Conservation (phyloP, 2,888 invertebrate genomes). For the Leucania comma region DNA sequence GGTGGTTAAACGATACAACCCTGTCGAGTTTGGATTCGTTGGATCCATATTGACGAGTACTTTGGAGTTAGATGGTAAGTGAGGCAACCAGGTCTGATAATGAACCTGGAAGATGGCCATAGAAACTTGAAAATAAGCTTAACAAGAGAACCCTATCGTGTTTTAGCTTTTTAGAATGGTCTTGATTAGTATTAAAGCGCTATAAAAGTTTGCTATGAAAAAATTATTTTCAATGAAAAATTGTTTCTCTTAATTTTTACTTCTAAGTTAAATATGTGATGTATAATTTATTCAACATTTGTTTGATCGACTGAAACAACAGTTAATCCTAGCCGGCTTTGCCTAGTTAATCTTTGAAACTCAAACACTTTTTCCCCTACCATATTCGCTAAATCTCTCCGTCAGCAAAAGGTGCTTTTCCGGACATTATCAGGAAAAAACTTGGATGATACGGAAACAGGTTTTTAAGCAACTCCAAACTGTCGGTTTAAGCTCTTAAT, state of each 20-base stretch:
- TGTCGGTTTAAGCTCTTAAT: conserved; percentile 82
- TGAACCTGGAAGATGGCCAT: too few species aligned
- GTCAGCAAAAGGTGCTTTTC: conserved; percentile 28
- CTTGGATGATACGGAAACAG: conserved; percentile 68
- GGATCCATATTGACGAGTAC: too few species aligned
- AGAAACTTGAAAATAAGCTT: too few species aligned
- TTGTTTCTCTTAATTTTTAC: neutral
- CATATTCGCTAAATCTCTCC: conserved; percentile 17
- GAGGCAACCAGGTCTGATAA: too few species aligned
- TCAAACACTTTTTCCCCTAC: conserved; percentile 25
- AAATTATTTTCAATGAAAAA: too few species aligned
- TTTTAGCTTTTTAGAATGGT: too few species aligned
- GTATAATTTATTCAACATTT: conserved; percentile 6
- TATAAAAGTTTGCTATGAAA: too few species aligned
- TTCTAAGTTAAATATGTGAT: neutral
- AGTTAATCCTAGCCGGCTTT: neutral
- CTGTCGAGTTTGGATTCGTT: too few species aligned
- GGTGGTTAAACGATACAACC: too few species aligned
- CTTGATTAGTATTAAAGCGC: too few species aligned
- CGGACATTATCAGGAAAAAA: conserved; percentile 64
- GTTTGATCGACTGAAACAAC: conserved; percentile 19
- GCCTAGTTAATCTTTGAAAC: conserved; percentile 31
- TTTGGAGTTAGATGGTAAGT: too few species aligned
- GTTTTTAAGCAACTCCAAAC: conserved; percentile 79
- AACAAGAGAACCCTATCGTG: too few species aligned